Evolutionary conservation across 2,113 vertebrate genomes (phyloP), one percentile per base, ranked within the genome.

Genomic region (Macrotus californicus): DNA sequence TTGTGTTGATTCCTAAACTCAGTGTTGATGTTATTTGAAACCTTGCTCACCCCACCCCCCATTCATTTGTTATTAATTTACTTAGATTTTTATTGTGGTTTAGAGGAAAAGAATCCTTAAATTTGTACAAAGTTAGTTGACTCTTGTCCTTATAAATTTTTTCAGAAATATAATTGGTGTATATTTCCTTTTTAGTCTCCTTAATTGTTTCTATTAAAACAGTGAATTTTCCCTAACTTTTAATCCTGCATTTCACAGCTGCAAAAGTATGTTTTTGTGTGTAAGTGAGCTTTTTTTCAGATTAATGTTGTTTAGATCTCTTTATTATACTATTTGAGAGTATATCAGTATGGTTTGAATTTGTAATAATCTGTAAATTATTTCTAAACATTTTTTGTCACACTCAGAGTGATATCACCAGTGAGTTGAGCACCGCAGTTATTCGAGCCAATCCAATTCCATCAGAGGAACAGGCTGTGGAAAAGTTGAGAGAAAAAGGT

Each of bases 361-460:
- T 48, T 87, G n/a, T 92, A 43, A 31, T 70, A 70, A 66, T 43
- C 46, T 91, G 22, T 89, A 3, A 77, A 80, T 96, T 93, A 31
- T 13, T 94, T 29, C 18, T 1, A 92, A 22, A 76, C 19, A 54
- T 0, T 50, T 96, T 36, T 72, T 87, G 77, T 87, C 43, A 7
- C 77, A 97, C 85, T 8, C 97, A 99, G 99, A 98, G 36, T 69
- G 98, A 99, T 94, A 94, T 97, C 69, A 97, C 97, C 59, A 98
- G 98, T 98, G 98, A 98, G 0, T 97, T 99, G 92, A 99, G 99
- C 97, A 99, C 99, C 90, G 99, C 99, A 76, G 99, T 99, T 97
- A 97, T 99, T 97, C 98, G 96, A 95, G 98, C 98, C 87, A 99
- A 99, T 96, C 99, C 99, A 48, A 97, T 98, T 79, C 98, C 99